phyloP scores from a whole-genome alignment of 2,113 vertebrate species.

The Toxotes jaculatrix region DNA sequence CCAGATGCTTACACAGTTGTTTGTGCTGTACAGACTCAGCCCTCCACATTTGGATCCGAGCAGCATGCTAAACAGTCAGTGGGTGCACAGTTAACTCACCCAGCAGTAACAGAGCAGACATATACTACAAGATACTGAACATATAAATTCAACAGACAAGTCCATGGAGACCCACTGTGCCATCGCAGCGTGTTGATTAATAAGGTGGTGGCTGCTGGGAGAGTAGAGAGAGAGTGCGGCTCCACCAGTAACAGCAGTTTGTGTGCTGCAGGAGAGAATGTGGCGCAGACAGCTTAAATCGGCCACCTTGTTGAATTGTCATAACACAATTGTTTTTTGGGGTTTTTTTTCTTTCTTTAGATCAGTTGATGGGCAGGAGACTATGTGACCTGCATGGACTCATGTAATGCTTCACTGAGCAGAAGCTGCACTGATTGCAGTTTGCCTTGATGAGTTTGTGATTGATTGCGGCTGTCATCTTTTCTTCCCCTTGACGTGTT shows the following conservation, averaged over 20 bases:
- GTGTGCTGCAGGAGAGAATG: slow-evolving; percentile 28
- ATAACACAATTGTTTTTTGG: no score
- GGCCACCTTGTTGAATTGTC: slow-evolving; percentile 22
- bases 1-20: background rate
- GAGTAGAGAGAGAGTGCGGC: slow-evolving; percentile 23
- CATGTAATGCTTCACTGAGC: slow-evolving; percentile 21
- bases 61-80: slow-evolving; percentile 23
- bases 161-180: slow-evolving; percentile 27
- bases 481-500: slow-evolving; percentile 4
- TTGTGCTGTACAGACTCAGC: background rate
- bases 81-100: slow-evolving; percentile 13
- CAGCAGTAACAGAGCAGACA: slow-evolving; percentile 27
- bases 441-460: slow-evolving; percentile 55
- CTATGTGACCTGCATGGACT: slow-evolving; percentile 35
- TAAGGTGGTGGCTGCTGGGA: slow-evolving; percentile 25
- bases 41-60: slow-evolving; percentile 6
- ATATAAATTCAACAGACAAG: slow-evolving; percentile 43
- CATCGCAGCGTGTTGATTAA: slow-evolving; percentile 28
- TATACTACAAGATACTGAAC: slow-evolving; percentile 33
- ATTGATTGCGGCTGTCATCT: slow-evolving; percentile 45
- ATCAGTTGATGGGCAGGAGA: slow-evolving; percentile 28
- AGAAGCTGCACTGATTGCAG: slow-evolving; percentile 32
- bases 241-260: slow-evolving; percentile 24
- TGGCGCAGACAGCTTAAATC: slow-evolving; percentile 22
- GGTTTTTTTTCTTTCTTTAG: background rate